Evolutionary conservation across 2,113 vertebrate species (phyloP), one percentile per base, ranked within the genome.

Genomic region (Crocuta crocuta): DNA sequence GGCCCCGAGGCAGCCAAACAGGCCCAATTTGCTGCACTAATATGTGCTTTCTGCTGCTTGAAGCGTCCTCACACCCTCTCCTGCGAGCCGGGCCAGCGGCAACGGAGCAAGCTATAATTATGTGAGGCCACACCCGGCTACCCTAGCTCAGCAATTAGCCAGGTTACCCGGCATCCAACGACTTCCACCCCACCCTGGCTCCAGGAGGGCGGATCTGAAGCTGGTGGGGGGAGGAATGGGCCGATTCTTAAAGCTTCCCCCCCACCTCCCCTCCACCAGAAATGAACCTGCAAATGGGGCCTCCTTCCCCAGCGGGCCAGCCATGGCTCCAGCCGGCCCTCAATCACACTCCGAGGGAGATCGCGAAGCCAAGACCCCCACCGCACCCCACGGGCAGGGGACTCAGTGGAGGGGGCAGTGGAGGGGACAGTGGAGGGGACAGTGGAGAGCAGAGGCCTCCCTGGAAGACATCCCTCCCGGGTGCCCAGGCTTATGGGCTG

Each of bases 91-190:
- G 93, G 83, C 95, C 95, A 24, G 74, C 1, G n/a, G 96, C 96
- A 95, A 73, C 35, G 91, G 96, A 88, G 63, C 96, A 91, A 95
- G 83, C 97, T 93, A 21, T 98, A 97, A 97, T 97, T 97, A 98
- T 81, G 94, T 96, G 88, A 84, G 93, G 98, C 96, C 95, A 53
- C n/a, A 4, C 98, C 98, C 97, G 97, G 97, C 92, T 86, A 85
- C 88, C 98, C 26, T 0, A n/a, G 92, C 96, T 73, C 31, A 93
- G 76, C 76, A 82, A 94, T 93, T 89, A 94, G 84, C 97, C 93
- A 95, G 78, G 95, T 81, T 79, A 35, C 97, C 98, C 80, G 9
- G 97, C 95, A 86, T 95, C 94, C 92, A 86, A 78, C n/a, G 50
- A 31, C 55, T 74, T 26, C 78, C 50, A 43, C 50, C 39, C 68